phyloP scores from a whole-genome alignment of 1,140 invertebrate species.

The Sycobia sp. region DNA sequence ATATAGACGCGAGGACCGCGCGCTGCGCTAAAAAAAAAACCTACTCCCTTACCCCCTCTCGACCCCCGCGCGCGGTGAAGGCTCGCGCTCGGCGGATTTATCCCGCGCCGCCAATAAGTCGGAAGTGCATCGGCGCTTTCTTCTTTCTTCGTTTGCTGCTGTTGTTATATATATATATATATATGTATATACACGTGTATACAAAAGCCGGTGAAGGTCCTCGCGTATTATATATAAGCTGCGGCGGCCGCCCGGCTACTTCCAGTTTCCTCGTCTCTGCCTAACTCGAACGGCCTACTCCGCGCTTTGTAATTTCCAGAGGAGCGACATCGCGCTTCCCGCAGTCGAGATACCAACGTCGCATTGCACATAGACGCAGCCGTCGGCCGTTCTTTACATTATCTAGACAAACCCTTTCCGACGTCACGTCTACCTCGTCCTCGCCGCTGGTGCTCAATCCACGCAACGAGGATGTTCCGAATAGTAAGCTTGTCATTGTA shows the following conservation, averaged over 20 bases:
- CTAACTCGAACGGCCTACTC: no score
- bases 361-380: not conserved
- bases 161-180: no score
- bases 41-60: no score
- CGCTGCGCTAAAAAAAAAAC: conserved; percentile 20
- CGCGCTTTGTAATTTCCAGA: not conserved
- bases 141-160: conserved; percentile 6
- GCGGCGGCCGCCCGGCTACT: conserved; percentile 44
- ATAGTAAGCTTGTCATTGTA: conserved; percentile 1
- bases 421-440: no score
- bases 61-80: conserved; percentile 7
- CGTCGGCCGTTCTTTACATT: not conserved
- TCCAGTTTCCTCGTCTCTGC: conserved; percentile 49
- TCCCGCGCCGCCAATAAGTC: no score
- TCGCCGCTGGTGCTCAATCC: no score
- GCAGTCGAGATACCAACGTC: not conserved
- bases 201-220: conserved; percentile 53
- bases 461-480: not conserved
- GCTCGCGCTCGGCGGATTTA: not conserved
- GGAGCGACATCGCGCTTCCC: not conserved
- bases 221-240: conserved; percentile 61
- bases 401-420: no score
- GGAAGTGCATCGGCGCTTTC: conserved; percentile 26
- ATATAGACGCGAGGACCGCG: no score
- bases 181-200: no score